Percentiles rank a stretch among this genome's conserved stretches.
Conservation (phyloP, 2,888 invertebrate genomes). For the Callyntrura guangdongensis region DNA sequence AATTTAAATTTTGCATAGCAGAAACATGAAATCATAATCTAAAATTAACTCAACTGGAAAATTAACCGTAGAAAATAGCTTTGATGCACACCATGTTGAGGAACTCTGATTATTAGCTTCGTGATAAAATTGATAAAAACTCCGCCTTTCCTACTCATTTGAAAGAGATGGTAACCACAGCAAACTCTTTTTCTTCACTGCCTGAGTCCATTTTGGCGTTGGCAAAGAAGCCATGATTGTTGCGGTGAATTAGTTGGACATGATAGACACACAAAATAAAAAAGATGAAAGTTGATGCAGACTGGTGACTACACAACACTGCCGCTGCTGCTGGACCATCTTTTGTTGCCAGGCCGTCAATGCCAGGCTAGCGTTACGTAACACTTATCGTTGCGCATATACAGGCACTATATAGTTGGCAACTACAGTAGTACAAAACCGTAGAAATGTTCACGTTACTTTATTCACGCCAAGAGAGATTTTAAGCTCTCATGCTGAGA, state of each 20-base stretch:
- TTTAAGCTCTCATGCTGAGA: no score
- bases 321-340: slow-evolving; percentile 27
- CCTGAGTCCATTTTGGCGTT: background rate
- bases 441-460: no score
- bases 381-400: no score
- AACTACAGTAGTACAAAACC: no score
- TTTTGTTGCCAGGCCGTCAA: background rate
- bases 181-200: background rate
- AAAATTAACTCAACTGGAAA: background rate
- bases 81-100: background rate
- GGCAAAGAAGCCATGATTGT: slow-evolving; percentile 36
- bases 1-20: no score
- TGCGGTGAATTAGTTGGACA: slow-evolving; percentile 23
- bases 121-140: slow-evolving; percentile 34
- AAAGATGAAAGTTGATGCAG: slow-evolving; percentile 63
- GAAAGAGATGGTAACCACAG: background rate
- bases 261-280: slow-evolving; percentile 39
- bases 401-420: no score
- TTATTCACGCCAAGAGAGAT: no score
- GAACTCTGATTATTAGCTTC: background rate
- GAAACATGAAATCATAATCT: background rate
- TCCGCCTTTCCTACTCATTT: slow-evolving; percentile 42
- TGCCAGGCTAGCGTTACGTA: no score
- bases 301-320: background rate
- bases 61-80: no score